Conservation (phyloP, 2,797 vertebrate species). For the Caiman crocodilus region DNA sequence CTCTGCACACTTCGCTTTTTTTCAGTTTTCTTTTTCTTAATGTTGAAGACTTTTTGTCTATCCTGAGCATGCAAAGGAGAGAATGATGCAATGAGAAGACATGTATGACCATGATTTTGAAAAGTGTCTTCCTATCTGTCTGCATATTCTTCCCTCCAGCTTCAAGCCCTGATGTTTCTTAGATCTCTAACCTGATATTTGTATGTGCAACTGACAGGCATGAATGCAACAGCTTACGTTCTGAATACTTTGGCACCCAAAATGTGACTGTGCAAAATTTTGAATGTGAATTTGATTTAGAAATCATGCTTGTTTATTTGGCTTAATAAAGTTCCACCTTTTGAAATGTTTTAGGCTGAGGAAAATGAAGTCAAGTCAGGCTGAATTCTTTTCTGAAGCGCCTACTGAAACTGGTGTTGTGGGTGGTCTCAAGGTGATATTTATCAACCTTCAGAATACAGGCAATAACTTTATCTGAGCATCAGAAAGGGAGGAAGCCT, state of each 20-base stretch:
- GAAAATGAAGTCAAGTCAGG: not conserved
- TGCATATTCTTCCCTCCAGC: not conserved
- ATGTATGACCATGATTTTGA: fast-evolving
- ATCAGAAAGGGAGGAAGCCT: not conserved
- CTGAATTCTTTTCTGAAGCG: not conserved
- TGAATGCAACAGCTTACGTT: not conserved
- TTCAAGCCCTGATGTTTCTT: fast-evolving
- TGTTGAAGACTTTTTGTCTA: not conserved
- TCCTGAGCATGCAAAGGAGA: not conserved
- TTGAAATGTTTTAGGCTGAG: not conserved
- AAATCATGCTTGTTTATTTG: not conserved
- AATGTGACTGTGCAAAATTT: not conserved
- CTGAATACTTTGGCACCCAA: not conserved
- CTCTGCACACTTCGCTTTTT: not conserved
- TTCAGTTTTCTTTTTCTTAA: not conserved
- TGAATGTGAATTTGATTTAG: not conserved
- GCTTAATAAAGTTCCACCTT: not conserved
- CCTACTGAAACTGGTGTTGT: not conserved
- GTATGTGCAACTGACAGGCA: not conserved
- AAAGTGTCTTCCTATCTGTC: fast-evolving
- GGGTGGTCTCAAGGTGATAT: not conserved
- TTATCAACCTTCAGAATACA: not conserved
- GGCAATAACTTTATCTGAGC: not conserved
- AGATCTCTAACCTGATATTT: fast-evolving
- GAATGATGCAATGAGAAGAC: fast-evolving